Base-by-base conservation (phyloP, 2,797 vertebrate genomes). In the Ispidina picta region DNA sequence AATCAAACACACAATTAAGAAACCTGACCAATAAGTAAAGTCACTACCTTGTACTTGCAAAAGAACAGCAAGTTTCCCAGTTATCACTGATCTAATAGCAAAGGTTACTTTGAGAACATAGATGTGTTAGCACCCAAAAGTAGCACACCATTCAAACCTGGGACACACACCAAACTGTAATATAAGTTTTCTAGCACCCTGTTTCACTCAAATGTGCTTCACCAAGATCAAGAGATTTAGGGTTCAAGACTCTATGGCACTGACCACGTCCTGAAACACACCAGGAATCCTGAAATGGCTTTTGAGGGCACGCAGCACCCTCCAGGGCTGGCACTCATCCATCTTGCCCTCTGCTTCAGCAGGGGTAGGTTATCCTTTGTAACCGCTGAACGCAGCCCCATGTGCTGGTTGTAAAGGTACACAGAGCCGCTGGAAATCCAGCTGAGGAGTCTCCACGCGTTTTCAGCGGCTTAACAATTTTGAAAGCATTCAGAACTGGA, bases 201-300 rank as follows among this genome's bases (percentile, higher is more conserved):
- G 22, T 21, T 73, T 49, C 22, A 51, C 41, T 65, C 44, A 48
- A 12, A 55, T 22, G 22, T 8, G 26, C 29, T 73, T 86, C 31
- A 59, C 14, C 46, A 71, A 65, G n/a, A 19, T 73, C 8, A 43
- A 72, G 44, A 64, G 35, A 44, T 37, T 44, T 25, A 78, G 16
- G 3, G 12, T 56, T 71, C 58, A 49, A 62, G 46, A 51, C 54
- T 33, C 6, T 0, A 0, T 5, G 43, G 29, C 35, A 77, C 43
- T 55, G 51, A 55, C 48, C 8, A 23, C 0, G 0, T 55, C 33
- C 26, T 0, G 0, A 69, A 87, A 84, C 18, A 55, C 19, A 68
- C 1, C 28, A 21, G 37, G 69, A 64, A 64, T 17, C n/a, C 44
- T 25, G 10, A 52, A 49, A n/a, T 8, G 18, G 43, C 39, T 66